Conservation (phyloP, 1,140 invertebrate species). For the Mizuhopecten yessoensis region DNA sequence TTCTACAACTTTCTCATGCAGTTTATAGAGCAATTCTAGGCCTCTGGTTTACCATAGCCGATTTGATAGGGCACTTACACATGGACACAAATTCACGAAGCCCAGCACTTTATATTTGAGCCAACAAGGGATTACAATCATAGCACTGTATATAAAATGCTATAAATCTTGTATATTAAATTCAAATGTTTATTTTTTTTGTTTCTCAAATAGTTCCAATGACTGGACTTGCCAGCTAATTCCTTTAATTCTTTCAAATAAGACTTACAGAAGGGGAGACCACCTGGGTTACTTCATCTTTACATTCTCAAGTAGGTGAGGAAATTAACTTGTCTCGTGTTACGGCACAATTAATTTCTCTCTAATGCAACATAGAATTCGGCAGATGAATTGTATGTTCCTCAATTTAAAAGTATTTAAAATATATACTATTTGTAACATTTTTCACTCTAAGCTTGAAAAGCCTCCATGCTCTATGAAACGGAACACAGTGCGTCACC, state of each 20-base stretch:
- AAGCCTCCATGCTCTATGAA: background rate
- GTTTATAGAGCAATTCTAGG: too few species aligned
- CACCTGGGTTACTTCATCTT: background rate
- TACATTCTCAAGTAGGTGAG: constrained; percentile 10
- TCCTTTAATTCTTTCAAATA: background rate
- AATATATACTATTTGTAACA: background rate
- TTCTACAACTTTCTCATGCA: background rate
- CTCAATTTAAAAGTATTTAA: constrained; percentile 1
- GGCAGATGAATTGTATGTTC: background rate
- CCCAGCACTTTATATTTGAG: too few species aligned
- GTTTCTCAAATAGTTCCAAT: too few species aligned
- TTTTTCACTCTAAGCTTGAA: background rate
- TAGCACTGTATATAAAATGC: too few species aligned
- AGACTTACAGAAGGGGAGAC: background rate
- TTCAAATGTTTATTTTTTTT: too few species aligned
- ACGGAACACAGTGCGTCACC: background rate
- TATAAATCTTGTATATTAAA: too few species aligned
- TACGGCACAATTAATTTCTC: background rate
- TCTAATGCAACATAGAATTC: background rate
- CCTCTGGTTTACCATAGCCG: too few species aligned
- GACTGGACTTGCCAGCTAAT: too few species aligned
- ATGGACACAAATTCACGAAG: too few species aligned
- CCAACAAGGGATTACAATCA: too few species aligned
- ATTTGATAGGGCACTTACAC: too few species aligned
- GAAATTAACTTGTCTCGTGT: background rate